Evolutionary conservation across 2,113 vertebrate species (phyloP).

Genomic region (Tragelaphus scriptus): DNA sequence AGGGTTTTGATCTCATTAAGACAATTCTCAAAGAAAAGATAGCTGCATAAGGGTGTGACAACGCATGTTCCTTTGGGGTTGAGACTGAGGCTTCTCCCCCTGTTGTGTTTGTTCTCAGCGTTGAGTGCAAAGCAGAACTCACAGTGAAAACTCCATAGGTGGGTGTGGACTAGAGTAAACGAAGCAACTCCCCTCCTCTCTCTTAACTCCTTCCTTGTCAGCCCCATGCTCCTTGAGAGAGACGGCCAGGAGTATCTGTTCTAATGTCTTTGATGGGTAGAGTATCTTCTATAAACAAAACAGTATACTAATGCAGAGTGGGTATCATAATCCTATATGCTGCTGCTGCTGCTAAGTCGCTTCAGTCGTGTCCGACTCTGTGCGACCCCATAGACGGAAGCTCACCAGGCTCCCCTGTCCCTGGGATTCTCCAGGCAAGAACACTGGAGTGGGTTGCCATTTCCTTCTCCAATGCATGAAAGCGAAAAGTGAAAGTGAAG

Average conservation of each 20-base stretch:
- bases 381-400: too few species aligned
- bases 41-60: background rate
- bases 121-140: background rate
- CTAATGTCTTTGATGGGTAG: background rate
- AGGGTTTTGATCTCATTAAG: conserved; percentile 29
- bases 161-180: background rate
- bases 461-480: too few species aligned
- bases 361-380: too few species aligned
- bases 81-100: background rate
- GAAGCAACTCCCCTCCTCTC: background rate
- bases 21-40: conserved; percentile 39
- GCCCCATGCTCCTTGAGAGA: background rate
- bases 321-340: background rate
- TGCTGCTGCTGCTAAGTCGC: too few species aligned
- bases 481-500: too few species aligned
- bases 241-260: background rate
- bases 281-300: background rate
- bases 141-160: background rate
- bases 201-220: background rate
- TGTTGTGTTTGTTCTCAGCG: background rate
- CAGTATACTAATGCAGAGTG: background rate
- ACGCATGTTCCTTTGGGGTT: background rate
- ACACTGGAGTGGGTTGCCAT: too few species aligned
- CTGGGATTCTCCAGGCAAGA: too few species aligned
- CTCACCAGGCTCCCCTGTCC: too few species aligned